Evolutionary conservation across 2,888 invertebrate genomes (phyloP), one percentile per base, ranked within the genome.

Genomic region (Microdon myrmicae): DNA sequence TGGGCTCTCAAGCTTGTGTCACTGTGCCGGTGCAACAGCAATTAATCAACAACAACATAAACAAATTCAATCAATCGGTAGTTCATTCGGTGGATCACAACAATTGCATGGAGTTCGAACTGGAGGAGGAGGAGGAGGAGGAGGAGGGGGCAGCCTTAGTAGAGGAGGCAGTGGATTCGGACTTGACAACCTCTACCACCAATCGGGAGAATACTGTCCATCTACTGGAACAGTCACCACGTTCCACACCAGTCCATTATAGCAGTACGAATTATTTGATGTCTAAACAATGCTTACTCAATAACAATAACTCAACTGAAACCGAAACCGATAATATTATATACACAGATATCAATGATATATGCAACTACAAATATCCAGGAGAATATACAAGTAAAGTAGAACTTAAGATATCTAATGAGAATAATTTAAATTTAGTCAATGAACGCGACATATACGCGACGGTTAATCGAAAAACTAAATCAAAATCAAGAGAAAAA

Each of bases 171-270:
- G 77, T 70, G 79, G 78, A 78, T 74, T 79, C 78, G 78, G 79
- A 79, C 75, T 78, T 78, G 78, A 79, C 76, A 75, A 81, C 81
- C 76, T 83, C 82, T 73, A 82, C 82, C 80, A 81, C 74, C 81
- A 82, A 77, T 78, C 83, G 80, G 81, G 82, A 75, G 79, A 80
- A 70, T 79, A 76, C 75, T 76, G 77, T 73, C 77, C 81, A 76
- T 76, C 75, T 73, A 72, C 78, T 70, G 74, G 75, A 70, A 72
- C 79, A 73, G 74, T 76, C 75, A 67, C 78, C 74, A 73, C 74
- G 74, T 76, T 75, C 70, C 78, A 78, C 73, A 69, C 80, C 76
- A 77, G 76, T 73, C 75, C 80, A 75, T 80, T 80, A 80, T 80
- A 80, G 79, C 80, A 80, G 75, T 80, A 79, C 79, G 72, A 79